Base-by-base conservation (phyloP, 2,113 vertebrate species). In the Halcyon malimbica region DNA sequence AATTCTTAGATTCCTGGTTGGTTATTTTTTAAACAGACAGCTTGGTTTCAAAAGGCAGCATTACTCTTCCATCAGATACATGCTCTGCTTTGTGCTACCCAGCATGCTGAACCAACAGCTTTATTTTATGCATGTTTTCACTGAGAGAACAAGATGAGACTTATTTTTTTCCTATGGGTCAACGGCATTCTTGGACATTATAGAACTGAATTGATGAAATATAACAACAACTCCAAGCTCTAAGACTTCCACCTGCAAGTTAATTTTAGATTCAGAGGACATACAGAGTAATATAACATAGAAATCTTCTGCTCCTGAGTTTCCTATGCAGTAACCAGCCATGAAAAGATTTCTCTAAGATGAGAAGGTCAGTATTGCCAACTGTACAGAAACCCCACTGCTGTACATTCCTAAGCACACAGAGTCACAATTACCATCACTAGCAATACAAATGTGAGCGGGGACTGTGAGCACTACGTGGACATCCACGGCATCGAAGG, bases 401-500 rank as follows among this genome's bases (percentile, higher is more conserved):
- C 4, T 62, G 77, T 3, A 13, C 11, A 3, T 3, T 15, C 26
- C 86, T 12, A 76, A 21, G 41, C 6, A 51, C 2, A 31, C 63
- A 63, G 31, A 54, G 44, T 21, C 62, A 60, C 6, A 1, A 8
- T 8, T 9, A n/a, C 63, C n/a, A 42, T 42, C 67, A 24, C 37
- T 4, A 54, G 44, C 20, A 10, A 39, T 37, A 25, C 2, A 1
- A 16, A 48, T 37, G 37, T 0, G 8, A 44, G 67, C 2, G 1
- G 70, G 41, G 15, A 3, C 28, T 1, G 2, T 1, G 5, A 64
- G 53, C 23, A 24, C 48, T 24, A 37, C 1, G 0, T 16, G 24
- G 62, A 46, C 53, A 67, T 14, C 59, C 10, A 11, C 1, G 4
- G 6, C 1, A 5, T 0, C 8, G 41, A 24, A 46, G 63, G 5